Percentiles rank a stretch among this genome's conserved stretches.
Evolutionary conservation across 1,140 invertebrate genomes (phyloP).

Genomic region (Hylaeus volcanicus): DNA sequence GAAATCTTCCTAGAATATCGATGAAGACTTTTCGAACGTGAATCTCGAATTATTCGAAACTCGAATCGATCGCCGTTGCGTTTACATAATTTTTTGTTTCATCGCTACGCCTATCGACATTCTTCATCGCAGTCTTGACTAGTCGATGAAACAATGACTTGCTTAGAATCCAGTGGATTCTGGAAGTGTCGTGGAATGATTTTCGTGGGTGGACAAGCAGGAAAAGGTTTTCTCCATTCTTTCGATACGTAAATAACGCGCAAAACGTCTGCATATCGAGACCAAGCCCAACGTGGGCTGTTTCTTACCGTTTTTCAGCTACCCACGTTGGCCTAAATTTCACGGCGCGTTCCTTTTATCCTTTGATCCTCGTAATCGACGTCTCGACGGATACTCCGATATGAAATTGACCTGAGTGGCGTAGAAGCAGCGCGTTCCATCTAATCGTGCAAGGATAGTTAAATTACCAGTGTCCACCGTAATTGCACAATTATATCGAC

Average conservation of each 20-base stretch:
- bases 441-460: background rate
- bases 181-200: background rate
- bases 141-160: background rate
- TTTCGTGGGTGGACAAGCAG: slow-evolving; percentile 34
- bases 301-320: slow-evolving; percentile 36
- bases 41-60: background rate
- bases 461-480: background rate
- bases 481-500: background rate
- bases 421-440: background rate
- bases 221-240: slow-evolving; percentile 30
- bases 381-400: slow-evolving; percentile 2
- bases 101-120: background rate
- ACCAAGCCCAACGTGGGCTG: slow-evolving; percentile 32
- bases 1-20: no score
- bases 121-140: background rate
- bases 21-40: no score
- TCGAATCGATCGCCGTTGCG: background rate
- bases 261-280: slow-evolving; percentile 36
- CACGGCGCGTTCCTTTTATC: slow-evolving; percentile 35
- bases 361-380: slow-evolving; percentile 35
- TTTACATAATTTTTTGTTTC: background rate
- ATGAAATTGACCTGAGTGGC: background rate
- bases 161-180: background rate
- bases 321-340: slow-evolving; percentile 47
- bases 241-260: slow-evolving; percentile 40